Evolutionary conservation across 1,140 invertebrate genomes (phyloP), one percentile per base, ranked within the genome.

Genomic region (Sitophilus oryzae): DNA sequence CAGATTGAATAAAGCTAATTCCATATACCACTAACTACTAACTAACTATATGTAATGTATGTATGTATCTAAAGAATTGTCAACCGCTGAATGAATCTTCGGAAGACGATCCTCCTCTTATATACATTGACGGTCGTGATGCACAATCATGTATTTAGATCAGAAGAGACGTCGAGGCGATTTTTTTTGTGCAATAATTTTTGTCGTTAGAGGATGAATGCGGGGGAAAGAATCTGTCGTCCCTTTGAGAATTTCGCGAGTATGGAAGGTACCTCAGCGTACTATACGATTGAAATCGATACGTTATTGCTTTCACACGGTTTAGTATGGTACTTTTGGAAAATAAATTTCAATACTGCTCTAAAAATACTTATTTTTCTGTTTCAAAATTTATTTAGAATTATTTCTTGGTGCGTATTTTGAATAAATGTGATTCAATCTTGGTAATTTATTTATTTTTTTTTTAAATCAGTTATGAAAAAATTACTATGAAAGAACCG

Each of bases 81-180:
- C 36, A 53, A 62, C 59, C 59, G 66, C 67, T 65, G 75, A 77
- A 76, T 78, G 76, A 77, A 73, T 75, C 72, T 73, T 61, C 65
- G 55, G 57, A 62, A 68, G 65, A 66, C 68, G 71, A 70, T 68
- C n/a, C 71, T 64, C 66, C 69, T 64, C 71, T 76, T 77, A 74
- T 78, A 78, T 78, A 78, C 61, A 48, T 56, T 64, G 59, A 47
- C 52, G 53, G 63, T 72, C 74, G 71, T 72, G 72, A 76, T 76
- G 74, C 73, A 74, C 71, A 70, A 74, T 72, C 74, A 74, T 71
- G 73, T 73, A 74, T 78, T 76, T 75, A 72, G 73, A 74, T 69
- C 72, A 76, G 73, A 46, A 62, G n/a, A n/a, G 64, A 66, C 69
- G 66, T 52, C 74, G 61, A 51, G 68, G 73, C 72, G 5, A 6